Evolutionary conservation across 2,113 vertebrate species (phyloP).

Genomic region (Mohoua ochrocephala): DNA sequence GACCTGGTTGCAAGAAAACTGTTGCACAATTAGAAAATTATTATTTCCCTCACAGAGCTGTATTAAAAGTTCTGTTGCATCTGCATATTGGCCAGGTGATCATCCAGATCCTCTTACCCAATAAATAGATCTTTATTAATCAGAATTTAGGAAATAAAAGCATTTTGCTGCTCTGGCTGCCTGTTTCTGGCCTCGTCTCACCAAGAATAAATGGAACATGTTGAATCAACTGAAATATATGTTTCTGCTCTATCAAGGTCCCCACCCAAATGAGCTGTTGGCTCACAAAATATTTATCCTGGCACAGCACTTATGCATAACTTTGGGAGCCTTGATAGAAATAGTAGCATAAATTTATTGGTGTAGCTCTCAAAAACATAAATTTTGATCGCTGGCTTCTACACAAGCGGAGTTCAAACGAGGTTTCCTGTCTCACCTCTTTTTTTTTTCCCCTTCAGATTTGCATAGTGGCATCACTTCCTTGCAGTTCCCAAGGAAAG

Average conservation of each 20-base stretch:
- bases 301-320: constrained; percentile 20
- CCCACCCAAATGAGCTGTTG: constrained; percentile 16
- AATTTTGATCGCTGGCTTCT: neutral
- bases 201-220: neutral
- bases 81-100: neutral
- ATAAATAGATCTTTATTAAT: neutral
- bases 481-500: constrained; percentile 23
- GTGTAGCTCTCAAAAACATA: neutral
- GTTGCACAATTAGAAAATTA: neutral
- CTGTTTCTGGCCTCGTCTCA: neutral
- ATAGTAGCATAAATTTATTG: constrained; percentile 25
- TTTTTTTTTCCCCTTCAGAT: neutral
- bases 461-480: constrained; percentile 24
- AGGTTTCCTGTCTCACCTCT: constrained; percentile 7
- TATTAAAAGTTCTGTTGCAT: neutral
- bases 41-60: neutral
- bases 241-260: neutral
- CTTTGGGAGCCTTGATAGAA: constrained; percentile 42
- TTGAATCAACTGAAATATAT: neutral
- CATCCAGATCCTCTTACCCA: neutral
- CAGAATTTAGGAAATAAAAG: neutral
- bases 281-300: constrained; percentile 42
- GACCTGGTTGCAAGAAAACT: neutral
- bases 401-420: neutral
- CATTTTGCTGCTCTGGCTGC: neutral